Evolutionary conservation across 2,888 invertebrate genomes (phyloP).

Genomic region (Isoperla grammatica): DNA sequence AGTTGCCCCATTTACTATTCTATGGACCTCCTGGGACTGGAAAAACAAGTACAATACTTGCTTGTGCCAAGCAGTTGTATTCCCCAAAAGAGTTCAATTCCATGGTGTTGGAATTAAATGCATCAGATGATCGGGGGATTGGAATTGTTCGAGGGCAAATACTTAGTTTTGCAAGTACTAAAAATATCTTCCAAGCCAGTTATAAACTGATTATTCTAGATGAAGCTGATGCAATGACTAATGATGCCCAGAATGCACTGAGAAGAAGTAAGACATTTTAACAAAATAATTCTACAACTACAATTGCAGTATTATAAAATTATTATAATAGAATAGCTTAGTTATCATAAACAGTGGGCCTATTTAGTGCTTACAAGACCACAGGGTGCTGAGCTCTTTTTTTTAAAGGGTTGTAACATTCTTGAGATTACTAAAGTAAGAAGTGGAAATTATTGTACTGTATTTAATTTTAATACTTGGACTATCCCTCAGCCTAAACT

Average conservation of each 20-base stretch:
- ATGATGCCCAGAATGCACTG: conserved; percentile 98
- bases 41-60: conserved; percentile 96
- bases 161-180: conserved; percentile 92
- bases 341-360: too few species aligned
- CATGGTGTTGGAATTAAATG: conserved; percentile 93
- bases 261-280: conserved; percentile 86
- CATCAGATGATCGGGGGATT: conserved; percentile 97
- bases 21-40: conserved; percentile 99
- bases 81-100: conserved; percentile 84
- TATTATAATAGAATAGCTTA: too few species aligned
- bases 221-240: conserved; percentile 99
- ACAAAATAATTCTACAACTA: too few species aligned
- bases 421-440: too few species aligned
- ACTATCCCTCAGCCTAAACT: too few species aligned
- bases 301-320: too few species aligned
- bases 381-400: too few species aligned
- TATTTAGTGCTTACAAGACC: too few species aligned
- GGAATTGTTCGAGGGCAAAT: conserved; percentile 91
- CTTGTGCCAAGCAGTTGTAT: conserved; percentile 90
- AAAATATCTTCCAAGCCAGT: conserved; percentile 88
- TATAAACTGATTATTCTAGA: conserved; percentile 95
- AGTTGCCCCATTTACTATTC: conserved; percentile 90
- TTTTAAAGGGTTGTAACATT: too few species aligned
- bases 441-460: too few species aligned
- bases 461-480: too few species aligned